Base-by-base conservation (phyloP, 1,140 invertebrate genomes). In the Brachionus koreanus region DNA sequence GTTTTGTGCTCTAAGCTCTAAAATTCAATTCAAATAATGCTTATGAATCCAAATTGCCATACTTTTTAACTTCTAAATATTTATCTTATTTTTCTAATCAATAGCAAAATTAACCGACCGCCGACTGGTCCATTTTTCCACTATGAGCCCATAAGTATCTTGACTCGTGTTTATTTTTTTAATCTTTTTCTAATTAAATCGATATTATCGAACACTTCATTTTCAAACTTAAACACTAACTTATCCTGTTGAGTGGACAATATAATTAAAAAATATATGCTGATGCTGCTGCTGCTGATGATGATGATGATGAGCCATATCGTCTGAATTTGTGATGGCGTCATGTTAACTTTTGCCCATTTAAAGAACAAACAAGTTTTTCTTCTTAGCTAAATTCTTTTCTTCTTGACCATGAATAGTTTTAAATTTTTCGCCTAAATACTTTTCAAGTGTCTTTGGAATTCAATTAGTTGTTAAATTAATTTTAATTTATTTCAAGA, bases 161-260 rank as follows among this genome's bases (percentile, higher is more conserved):
- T 65, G 63, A 72, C 37, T 42, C 33, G 9, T 74, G 69, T 74
- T 74, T 74, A 74, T 74, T 74, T 74, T 46, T 25, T 46, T 74
- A 74, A 74, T 74, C 69, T 74, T 74, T 74, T 74, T 74, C 42
- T 74, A 74, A 74, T 74, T 74, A 74, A 74, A 74, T 74, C 69
- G 69, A 74, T 74, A 74, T 74, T 74, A 74, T 74, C 69, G 42
- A 46, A 46, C 42, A 25, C 42, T 25, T 74, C 65, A 7, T 4
- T 9, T n/a, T 39, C 16, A 69, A 69, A 74, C 39, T 74, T 74
- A 74, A 74, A 74, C 69, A 43, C 43, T 46, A 9, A 12, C 37
- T 46, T 74, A 43, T 74, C 69, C 42, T 74, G 69, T 74, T n/a
- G 69, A 74, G 69, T 74, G 69, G 69, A 74, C 69, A 74, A 74